These are phyloP conservation scores for Zhuqinia jingwanae DNA, from an alignment of 2,888 invertebrate genomes.

Conservation along the genomic window DNA sequence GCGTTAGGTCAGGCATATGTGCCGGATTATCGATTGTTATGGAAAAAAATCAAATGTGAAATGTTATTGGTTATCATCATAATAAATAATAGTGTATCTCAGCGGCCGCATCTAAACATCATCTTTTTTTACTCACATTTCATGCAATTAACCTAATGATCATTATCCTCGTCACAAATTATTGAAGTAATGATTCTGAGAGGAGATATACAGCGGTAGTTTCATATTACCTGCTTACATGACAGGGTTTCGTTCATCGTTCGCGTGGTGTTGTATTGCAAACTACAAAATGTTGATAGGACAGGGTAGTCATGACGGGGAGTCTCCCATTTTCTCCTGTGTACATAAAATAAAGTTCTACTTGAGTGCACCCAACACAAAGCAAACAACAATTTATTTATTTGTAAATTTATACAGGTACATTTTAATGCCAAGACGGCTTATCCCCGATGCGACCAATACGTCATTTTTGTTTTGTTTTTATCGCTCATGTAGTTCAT, in stretches of 20 bases:
- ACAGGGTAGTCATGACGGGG: neutral
- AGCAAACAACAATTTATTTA: too few species aligned
- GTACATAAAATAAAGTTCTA: too few species aligned
- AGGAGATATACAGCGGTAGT: neutral
- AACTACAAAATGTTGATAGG: neutral
- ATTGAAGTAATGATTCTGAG: too few species aligned
- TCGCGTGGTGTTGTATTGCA: too few species aligned
- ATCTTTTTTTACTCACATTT: conserved; percentile 16
- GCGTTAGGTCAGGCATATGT: neutral
- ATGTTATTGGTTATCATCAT: neutral
- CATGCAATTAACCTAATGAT: conserved; percentile 12
- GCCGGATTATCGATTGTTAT: neutral
- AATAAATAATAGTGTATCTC: too few species aligned
- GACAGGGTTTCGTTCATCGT: neutral
- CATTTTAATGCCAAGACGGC: too few species aligned
- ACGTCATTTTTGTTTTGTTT: conserved; percentile 14
- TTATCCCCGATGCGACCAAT: neutral
- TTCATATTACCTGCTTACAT: neutral
- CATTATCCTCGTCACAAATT: neutral
- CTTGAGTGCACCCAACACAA: neutral
- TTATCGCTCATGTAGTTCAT: too few species aligned
- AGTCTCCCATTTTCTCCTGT: neutral
- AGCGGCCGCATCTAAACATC: too few species aligned
- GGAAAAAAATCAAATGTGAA: too few species aligned
- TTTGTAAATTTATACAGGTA: too few species aligned